phyloP scores from a whole-genome alignment of 1,140 invertebrate genomes.

The Gryllus bimaculatus region DNA sequence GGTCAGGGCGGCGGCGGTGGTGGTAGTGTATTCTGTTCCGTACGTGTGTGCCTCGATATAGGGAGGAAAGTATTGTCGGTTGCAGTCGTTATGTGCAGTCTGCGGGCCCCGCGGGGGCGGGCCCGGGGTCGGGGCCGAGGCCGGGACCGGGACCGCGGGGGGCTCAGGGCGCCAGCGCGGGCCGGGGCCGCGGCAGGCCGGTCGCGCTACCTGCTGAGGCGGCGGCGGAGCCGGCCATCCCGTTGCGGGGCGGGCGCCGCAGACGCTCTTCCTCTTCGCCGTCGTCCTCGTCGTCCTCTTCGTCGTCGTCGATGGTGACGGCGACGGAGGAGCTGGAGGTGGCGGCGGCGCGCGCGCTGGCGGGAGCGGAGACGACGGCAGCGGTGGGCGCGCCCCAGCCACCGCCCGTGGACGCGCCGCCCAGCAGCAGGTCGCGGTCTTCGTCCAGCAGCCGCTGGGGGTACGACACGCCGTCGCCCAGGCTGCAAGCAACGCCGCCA shows the following conservation, averaged over 20 bases:
- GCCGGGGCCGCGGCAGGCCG: too few relatives aligned
- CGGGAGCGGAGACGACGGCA: slow-evolving; percentile 9
- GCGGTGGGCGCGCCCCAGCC: slow-evolving; percentile 37
- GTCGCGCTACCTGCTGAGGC: background rate
- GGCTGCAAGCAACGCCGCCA: slow-evolving; percentile 42
- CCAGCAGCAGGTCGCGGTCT: slow-evolving; percentile 67
- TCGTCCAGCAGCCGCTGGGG: slow-evolving; percentile 69
- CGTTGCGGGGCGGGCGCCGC: background rate
- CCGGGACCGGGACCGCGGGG: too few relatives aligned
- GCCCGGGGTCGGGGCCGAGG: too few relatives aligned
- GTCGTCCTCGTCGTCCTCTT: background rate
- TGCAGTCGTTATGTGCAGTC: background rate
- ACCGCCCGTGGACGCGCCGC: slow-evolving; percentile 36
- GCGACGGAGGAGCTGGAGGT: background rate
- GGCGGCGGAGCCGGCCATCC: too few relatives aligned
- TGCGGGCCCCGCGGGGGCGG: background rate
- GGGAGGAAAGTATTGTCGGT: background rate
- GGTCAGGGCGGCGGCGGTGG: too few relatives aligned
- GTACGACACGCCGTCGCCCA: slow-evolving; percentile 78
- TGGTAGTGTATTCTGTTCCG: too few relatives aligned
- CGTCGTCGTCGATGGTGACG: background rate
- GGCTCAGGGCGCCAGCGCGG: background rate
- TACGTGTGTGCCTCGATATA: too few relatives aligned
- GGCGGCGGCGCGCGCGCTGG: background rate
- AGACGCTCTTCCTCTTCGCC: background rate